Evolutionary conservation across 2,888 invertebrate species (phyloP), one percentile per base, ranked within the genome.

Genomic region (Papilio demoleus): DNA sequence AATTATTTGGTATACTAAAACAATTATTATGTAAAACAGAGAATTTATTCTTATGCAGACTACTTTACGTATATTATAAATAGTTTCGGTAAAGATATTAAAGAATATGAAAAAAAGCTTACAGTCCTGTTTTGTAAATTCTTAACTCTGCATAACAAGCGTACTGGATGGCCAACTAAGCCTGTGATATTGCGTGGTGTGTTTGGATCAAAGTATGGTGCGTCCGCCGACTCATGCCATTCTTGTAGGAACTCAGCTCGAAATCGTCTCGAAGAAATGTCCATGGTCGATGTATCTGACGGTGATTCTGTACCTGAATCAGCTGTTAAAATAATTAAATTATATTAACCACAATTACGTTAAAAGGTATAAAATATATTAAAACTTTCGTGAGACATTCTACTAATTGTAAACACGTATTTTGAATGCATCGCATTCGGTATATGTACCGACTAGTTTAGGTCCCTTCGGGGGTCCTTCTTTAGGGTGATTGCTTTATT

Each of bases 121-220:
- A 97, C 97, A 87, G 97, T 97, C 88, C 97, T 94, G 88, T 97
- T 97, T 78, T 97, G 97, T 71, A 97, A 91, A 88, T 97, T 97
- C 87, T 97, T 97, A 73, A 97, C 97, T 77, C 97, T 94, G 84
- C 97, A 97, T 77, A 97, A 94, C 74, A 97, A 90, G 77, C 95
- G 93, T 24, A 97, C 97, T 24, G 96, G 96, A 80, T 97, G 97
- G 14, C 97, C 97, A 12, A 97, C 97, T 38, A 97, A 93, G 4
- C 97, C 97, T 11, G 97, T 97, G 65, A 97, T 95, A 81, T 97
- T 97, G 70, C 96, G 94, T 66, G 95, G 95, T 68, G 97, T 95
- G 59, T 94, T 94, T 9, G 95, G 95, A 86, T 97, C 97, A 84
- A 97, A 97, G 82, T 95, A 95, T 0, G 97, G 97, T 0, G 89